Conservation (phyloP, 2,888 invertebrate species). For the Meganola albula region DNA sequence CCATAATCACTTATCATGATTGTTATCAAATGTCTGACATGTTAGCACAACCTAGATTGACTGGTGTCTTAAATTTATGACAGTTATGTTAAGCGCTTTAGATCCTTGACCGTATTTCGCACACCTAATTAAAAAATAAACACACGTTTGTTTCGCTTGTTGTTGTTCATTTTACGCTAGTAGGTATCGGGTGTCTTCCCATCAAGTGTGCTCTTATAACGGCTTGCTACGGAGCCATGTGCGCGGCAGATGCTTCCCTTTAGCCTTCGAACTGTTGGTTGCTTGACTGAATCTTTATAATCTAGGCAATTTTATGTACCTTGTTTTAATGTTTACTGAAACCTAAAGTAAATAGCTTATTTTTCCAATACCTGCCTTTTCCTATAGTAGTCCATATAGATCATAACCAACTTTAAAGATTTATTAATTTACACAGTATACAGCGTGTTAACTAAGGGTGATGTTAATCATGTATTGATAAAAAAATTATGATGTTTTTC, state of each 20-base stretch:
- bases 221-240: slow-evolving; percentile 55
- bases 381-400: too few species aligned
- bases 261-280: slow-evolving; percentile 40
- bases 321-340: too few species aligned
- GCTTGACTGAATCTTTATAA: too few species aligned
- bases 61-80: slow-evolving; percentile 31
- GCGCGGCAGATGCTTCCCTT: slow-evolving; percentile 64
- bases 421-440: too few species aligned
- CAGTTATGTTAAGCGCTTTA: slow-evolving; percentile 27
- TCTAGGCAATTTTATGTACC: too few species aligned
- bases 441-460: too few species aligned
- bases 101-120: slow-evolving; percentile 56
- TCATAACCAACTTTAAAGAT: too few species aligned
- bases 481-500: too few species aligned
- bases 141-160: slow-evolving; percentile 45
- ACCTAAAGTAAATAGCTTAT: too few species aligned
- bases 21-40: slow-evolving; percentile 22
- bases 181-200: slow-evolving; percentile 57
- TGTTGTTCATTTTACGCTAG: slow-evolving; percentile 38
- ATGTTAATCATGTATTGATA: too few species aligned
- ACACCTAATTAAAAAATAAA: slow-evolving; percentile 40
- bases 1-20: neutral
- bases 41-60: slow-evolving; percentile 40
- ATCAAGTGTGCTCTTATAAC: slow-evolving; percentile 51
- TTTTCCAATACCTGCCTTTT: too few species aligned